These are phyloP conservation scores for Arge pagana DNA, from an alignment of 2,888 invertebrate species.

Conservation along the genomic window DNA sequence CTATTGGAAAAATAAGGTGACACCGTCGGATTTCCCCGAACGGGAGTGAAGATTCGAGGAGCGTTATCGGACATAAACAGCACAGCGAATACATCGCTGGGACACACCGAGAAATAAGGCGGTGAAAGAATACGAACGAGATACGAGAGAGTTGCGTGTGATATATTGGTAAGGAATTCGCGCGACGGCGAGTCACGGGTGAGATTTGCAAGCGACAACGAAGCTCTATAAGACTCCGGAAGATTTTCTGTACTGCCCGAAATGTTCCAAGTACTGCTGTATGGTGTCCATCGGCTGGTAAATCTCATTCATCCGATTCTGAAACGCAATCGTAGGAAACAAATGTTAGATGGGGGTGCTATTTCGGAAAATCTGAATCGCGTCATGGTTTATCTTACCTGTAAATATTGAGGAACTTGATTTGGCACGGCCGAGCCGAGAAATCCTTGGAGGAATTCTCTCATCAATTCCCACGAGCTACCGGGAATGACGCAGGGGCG, in stretches of 20 bases:
- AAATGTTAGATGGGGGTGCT: no score
- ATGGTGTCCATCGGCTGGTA: constrained; percentile 92
- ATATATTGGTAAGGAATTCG: no score
- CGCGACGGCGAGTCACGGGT: no score
- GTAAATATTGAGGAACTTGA: constrained; percentile 74
- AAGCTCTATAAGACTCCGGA: constrained; percentile 62
- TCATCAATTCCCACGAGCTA: constrained; percentile 88
- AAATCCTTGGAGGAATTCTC: constrained; percentile 90
- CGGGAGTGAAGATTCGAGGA: no score
- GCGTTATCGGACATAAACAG: no score
- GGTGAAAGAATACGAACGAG: no score
- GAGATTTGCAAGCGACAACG: no score
- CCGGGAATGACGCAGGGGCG: constrained; percentile 86
- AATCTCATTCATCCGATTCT: constrained; percentile 78
- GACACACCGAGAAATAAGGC: no score
- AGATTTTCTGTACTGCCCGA: constrained; percentile 83
- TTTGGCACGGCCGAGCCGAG: constrained; percentile 77
- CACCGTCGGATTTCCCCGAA: no score
- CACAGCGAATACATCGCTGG: no score
- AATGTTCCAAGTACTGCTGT: constrained; percentile 93
- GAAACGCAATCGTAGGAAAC: constrained; percentile 41
- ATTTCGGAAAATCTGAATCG: not conserved
- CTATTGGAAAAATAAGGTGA: no score
- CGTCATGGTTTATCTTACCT: constrained; percentile 46
- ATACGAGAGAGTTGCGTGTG: no score